phyloP scores from a whole-genome alignment of 2,888 invertebrate species.

The Rhynchonema sp. region DNA sequence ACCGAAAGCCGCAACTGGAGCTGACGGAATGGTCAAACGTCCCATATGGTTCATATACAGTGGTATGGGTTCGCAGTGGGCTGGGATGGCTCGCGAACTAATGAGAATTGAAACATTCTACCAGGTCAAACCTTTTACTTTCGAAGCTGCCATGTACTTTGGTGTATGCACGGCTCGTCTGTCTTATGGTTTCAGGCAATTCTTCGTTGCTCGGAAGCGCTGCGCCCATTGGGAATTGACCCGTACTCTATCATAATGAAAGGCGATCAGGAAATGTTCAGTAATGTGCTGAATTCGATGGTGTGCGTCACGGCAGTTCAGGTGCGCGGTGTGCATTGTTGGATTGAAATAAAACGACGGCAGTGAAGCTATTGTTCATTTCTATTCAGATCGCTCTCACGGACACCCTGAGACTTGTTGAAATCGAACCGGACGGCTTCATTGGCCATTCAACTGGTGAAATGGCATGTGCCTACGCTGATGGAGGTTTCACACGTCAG shows the following conservation, averaged over 20 bases:
- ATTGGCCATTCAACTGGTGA: conserved; percentile 49
- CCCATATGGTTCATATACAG: conserved; percentile 77
- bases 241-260: conserved; percentile 54
- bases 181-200: too few species aligned
- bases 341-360: too few species aligned
- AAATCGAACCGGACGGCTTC: conserved; percentile 69
- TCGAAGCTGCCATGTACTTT: too few species aligned
- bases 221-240: conserved; percentile 58
- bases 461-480: conserved; percentile 80
- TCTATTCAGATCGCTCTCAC: conserved; percentile 52
- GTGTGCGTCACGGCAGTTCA: conserved; percentile 80
- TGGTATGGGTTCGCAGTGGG: conserved; percentile 92
- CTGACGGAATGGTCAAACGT: too few species aligned
- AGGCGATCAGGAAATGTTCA: conserved; percentile 52
- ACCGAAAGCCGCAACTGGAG: background rate
- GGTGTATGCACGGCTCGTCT: too few species aligned
- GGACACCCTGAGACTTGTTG: conserved; percentile 52
- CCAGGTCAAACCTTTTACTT: too few species aligned
- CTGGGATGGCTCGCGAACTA: conserved; percentile 51
- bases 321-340: conserved; percentile 37
- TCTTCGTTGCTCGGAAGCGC: conserved; percentile 29
- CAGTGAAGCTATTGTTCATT: too few species aligned
- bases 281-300: conserved; percentile 58
- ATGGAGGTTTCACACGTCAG: conserved; percentile 72
- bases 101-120: background rate